phyloP scores from a whole-genome alignment of 2,113 vertebrate species.

The Sorex fumeus region DNA sequence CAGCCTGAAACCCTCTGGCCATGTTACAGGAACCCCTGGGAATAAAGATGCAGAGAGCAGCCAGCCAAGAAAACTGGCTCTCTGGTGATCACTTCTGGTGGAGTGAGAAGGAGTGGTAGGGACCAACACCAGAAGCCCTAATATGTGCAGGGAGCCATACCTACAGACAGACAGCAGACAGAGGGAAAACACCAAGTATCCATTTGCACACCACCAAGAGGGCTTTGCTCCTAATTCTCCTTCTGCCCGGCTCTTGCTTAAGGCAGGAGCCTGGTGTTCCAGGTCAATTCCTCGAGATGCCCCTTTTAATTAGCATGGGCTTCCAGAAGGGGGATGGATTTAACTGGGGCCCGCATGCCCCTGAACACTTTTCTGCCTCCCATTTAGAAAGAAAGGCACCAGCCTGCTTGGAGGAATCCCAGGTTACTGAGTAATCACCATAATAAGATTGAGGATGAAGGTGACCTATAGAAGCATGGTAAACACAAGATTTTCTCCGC shows the following conservation, averaged over 20 bases:
- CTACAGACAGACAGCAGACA: not conserved
- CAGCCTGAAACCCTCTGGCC: not conserved
- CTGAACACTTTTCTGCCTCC: not conserved
- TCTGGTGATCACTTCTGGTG: not conserved
- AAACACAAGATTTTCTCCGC: slow-evolving; percentile 77
- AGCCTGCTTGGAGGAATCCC: slow-evolving; percentile 60
- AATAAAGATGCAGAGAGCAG: not conserved
- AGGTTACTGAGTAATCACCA: slow-evolving; percentile 53
- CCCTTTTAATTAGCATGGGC: not conserved
- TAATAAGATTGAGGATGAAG: slow-evolving; percentile 58
- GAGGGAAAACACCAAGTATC: not conserved
- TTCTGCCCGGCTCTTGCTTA: accelerated
- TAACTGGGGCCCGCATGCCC: not conserved
- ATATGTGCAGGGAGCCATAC: not conserved
- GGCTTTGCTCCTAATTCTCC: not conserved
- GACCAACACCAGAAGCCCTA: not conserved
- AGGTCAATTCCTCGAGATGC: not conserved
- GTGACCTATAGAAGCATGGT: slow-evolving; percentile 74
- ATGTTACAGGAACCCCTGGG: not conserved
- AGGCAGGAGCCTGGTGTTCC: not conserved
- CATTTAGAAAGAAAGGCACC: slow-evolving; percentile 41
- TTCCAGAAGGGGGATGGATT: not conserved
- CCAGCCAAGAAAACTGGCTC: not conserved
- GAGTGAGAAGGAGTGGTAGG: not conserved
- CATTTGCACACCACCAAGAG: not conserved